Evolutionary conservation across 2,113 vertebrate species (phyloP).

Genomic region (Speoplatyrhinus poulsoni): DNA sequence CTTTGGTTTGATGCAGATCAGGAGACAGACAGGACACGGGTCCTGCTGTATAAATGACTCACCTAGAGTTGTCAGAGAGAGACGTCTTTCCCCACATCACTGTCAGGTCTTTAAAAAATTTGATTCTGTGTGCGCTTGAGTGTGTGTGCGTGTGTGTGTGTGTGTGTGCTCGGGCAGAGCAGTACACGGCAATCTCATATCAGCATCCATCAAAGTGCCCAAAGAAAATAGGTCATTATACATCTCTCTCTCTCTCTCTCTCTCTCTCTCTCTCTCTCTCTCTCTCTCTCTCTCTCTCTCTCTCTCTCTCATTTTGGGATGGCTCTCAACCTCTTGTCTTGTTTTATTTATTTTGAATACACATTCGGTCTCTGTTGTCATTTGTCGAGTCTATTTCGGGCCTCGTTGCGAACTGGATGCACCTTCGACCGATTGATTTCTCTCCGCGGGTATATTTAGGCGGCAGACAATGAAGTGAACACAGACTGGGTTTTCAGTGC

Average conservation of each 20-base stretch:
- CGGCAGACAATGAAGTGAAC: too few species aligned
- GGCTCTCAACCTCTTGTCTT: too few species aligned
- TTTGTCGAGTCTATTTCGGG: too few species aligned
- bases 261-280: not conserved
- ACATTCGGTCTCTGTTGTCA: too few species aligned
- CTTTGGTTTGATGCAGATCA: slow-evolving; percentile 4
- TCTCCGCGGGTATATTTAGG: not conserved
- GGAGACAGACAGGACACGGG: slow-evolving; percentile 32
- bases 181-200: not conserved
- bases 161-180: not conserved
- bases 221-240: slow-evolving; percentile 47
- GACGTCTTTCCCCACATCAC: not conserved
- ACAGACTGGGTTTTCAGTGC: too few species aligned
- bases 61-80: too few species aligned
- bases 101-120: not conserved
- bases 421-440: too few species aligned
- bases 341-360: too few species aligned
- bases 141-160: not conserved
- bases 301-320: too few species aligned
- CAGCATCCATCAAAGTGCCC: slow-evolving; percentile 2
- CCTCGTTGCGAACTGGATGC: too few species aligned
- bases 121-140: not conserved
- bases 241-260: slow-evolving; percentile 1
- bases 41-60: slow-evolving; percentile 28
- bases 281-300: not conserved